Evolutionary conservation across 2,797 vertebrate species (phyloP), one percentile per base, ranked within the genome.

Genomic region (Muscicapa striata): DNA sequence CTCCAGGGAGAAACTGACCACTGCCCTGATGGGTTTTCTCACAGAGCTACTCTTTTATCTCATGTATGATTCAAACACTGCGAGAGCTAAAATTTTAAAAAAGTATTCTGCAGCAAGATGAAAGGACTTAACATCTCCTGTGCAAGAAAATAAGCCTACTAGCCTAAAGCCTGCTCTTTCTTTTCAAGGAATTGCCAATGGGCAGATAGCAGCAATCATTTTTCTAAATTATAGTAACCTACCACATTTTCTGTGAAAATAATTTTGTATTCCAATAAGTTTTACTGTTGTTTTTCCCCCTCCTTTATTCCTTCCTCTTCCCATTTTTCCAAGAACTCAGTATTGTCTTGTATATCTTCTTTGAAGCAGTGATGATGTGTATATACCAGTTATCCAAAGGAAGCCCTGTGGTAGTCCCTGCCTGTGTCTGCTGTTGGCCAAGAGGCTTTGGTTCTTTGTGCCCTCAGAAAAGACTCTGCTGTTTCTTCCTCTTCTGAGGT

Each of bases 231-330:
- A 48, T 24, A 55, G 78, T 57, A 89, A 80, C 54, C 26, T 66
- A 69, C 58, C 4, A 5, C 51, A 49, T 89, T 84, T 94, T 85
- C 76, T 81, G 29, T 75, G 89, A 85, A 85, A 54, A 78, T 55
- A 23, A 73, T 64, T 38, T 84, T 75, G n/a, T 59, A 78, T 95
- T 94, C 88, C 74, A 80, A 78, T 83, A 92, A 95, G 78, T 75
- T 69, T 45, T 32, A 12, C 26, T 52, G 27, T 58, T 87, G 23
- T 9, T 83, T 90, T 68, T 36, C 5, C 9, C 17, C 17, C 30
- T n/a, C 15, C 12, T 49, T 82, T 92, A 79, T 61, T 63, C 36
- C 36, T 82, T 8, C 46, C 41, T 45, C 41, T 61, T 86, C 58
- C 66, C 12, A 12, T 78, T 86, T 95, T 95, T 46, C 89, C 80